Percentiles rank a stretch among this genome's conserved stretches.
These are phyloP conservation scores for Eulacestoma nigropectus DNA, from an alignment of 2,113 vertebrate species.

Conservation along the genomic window DNA sequence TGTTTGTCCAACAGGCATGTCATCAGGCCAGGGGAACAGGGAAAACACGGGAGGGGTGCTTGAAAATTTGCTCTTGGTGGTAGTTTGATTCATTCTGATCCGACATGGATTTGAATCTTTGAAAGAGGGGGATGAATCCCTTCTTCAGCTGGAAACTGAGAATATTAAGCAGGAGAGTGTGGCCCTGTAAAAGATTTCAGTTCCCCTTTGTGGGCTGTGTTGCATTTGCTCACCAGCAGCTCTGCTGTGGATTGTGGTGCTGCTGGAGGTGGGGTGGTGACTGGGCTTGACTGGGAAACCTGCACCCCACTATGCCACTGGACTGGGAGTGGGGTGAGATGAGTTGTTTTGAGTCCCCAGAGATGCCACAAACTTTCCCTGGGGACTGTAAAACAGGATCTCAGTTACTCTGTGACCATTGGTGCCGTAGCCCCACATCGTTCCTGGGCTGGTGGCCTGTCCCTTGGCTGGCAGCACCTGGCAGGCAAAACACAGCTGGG, in stretches of 20 bases:
- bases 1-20: not conserved
- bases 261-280: not conserved
- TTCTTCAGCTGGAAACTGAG: accelerated
- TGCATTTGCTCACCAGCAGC: not conserved
- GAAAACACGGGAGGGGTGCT: not conserved
- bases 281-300: not conserved
- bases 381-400: accelerated
- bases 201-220: not conserved
- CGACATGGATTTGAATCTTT: not conserved
- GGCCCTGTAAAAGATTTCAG: not conserved
- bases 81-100: not conserved
- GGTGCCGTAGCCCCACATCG: accelerated
- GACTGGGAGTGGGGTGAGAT: not conserved
- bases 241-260: not conserved
- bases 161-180: not conserved
- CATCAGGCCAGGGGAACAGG: not conserved
- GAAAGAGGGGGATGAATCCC: not conserved
- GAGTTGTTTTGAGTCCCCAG: not conserved
- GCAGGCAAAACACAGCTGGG: not conserved
- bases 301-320: not conserved
- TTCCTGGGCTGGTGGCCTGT: not conserved
- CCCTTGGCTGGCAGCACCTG: not conserved
- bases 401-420: not conserved
- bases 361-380: not conserved
- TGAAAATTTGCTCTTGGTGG: not conserved